Base-by-base conservation (phyloP, 2,113 vertebrate species). In the Microtus richardsoni region DNA sequence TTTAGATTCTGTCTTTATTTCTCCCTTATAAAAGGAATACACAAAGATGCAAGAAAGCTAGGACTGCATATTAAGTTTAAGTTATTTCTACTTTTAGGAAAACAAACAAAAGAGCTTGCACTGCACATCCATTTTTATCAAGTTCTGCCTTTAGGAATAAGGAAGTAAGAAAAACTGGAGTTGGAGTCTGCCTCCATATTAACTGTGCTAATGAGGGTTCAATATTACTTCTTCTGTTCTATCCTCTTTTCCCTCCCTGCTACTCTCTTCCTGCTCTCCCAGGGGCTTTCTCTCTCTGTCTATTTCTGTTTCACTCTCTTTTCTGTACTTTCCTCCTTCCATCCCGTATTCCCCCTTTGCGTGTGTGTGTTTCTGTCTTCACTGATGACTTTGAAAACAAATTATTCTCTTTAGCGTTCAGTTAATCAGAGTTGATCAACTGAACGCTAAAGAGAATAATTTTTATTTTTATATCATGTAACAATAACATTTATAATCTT, bases 331-430 rank as follows among this genome's bases (percentile, higher is more conserved):
- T 22, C 10, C 28, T 49, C 4, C 26, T 28, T 16, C 12, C 1
- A 4, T 49, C 5, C 5, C 3, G 0, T 70, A 30, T 30, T 28
- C 11, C 28, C 28, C 1, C 10, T 28, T 13, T 36, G 30, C 36
- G 33, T 70, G 33, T 36, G 66, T 36, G 33, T 70, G 68, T 19
- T 2, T 70, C 4, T 47, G 1, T 52, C 77, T 49, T 30, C 13
- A 64, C 6, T 85, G 39, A 14, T 21, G 3, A 28, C 13, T 62
- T 66, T 17, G 26, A 22, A 24, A 64, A 39, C 8, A 10, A 95
- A 77, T 5, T 83, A 74, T 11, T 80, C 36, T 47, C 7, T 73
- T 28, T 17, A 82, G 41, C 36, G 70, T 44, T 2, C 30, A 78
- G 41, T 68, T 64, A 10, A n/a, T 3, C 12, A 19, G 47, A 7